Conservation (phyloP, 2,113 vertebrate genomes). For the Panurus biarmicus region DNA sequence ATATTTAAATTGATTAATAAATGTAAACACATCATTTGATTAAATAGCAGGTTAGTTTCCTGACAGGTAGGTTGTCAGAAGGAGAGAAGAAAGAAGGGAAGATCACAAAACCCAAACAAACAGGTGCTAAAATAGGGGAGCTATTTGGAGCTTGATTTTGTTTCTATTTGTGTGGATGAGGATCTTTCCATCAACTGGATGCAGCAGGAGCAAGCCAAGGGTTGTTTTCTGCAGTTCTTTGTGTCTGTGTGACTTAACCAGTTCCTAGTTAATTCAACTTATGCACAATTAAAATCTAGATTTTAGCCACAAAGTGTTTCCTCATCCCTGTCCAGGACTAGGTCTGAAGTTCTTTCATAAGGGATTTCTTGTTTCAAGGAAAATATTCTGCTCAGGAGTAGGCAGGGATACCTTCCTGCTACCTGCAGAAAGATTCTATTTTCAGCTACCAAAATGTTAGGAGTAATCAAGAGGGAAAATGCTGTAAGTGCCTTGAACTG, state of each 20-base stretch:
- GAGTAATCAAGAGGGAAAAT: neutral
- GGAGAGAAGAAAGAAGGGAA: neutral
- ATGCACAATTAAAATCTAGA: neutral
- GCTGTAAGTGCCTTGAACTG: neutral
- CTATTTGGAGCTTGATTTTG: neutral
- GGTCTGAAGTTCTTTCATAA: neutral
- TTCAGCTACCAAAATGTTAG: neutral
- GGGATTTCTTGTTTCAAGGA: neutral
- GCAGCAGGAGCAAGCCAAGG: neutral
- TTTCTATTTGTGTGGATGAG: neutral
- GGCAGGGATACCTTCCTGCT: neutral
- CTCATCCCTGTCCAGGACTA: neutral
- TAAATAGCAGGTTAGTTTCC: constrained; percentile 36
- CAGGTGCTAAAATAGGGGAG: neutral
- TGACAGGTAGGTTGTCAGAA: constrained; percentile 8
- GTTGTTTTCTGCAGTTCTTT: neutral
- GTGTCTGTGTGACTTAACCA: rapidly evolving
- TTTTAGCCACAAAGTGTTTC: neutral
- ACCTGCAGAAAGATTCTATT: neutral
- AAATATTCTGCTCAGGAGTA: neutral
- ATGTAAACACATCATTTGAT: constrained; percentile 48
- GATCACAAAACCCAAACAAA: neutral
- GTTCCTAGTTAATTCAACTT: neutral
- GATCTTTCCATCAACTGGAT: neutral
- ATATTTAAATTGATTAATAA: constrained; percentile 44